Evolutionary conservation across 2,888 invertebrate species (phyloP).

Genomic region (Hypselothyrea guttata): DNA sequence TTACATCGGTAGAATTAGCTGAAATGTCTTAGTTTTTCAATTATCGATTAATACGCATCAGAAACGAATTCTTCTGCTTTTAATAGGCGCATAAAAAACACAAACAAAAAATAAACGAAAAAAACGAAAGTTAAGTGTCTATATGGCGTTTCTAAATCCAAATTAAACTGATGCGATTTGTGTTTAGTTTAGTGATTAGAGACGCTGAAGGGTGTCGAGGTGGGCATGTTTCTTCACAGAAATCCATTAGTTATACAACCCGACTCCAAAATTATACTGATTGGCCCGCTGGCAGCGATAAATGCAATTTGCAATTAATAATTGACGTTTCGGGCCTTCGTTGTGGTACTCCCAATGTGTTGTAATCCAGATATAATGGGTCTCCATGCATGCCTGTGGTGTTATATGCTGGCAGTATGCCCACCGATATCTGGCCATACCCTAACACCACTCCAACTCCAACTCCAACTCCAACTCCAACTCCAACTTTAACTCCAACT

Average conservation of each 20-base stretch:
- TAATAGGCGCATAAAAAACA: too few species aligned
- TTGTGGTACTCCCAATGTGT: slow-evolving; percentile 14
- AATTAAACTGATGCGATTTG: slow-evolving; percentile 1
- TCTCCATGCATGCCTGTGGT: not conserved
- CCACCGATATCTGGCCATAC: not conserved
- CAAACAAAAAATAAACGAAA: too few species aligned
- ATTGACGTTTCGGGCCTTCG: slow-evolving; percentile 17
- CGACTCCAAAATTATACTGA: slow-evolving; percentile 7
- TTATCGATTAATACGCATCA: too few species aligned
- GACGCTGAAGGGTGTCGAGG: not conserved
- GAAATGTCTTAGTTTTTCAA: too few species aligned
- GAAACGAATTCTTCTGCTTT: too few species aligned
- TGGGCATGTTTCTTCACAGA: slow-evolving; percentile 2
- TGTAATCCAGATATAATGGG: slow-evolving; percentile 11
- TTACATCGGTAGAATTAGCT: too few species aligned
- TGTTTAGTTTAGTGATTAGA: too few species aligned
- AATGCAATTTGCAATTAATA: slow-evolving; percentile 24
- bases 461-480: too few species aligned
- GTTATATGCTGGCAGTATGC: slow-evolving; percentile 5
- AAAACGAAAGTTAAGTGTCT: not conserved
- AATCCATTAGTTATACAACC: slow-evolving; percentile 20
- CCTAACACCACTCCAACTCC: too few species aligned
- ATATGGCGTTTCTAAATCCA: not conserved
- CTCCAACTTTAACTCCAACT: too few species aligned
- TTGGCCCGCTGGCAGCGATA: slow-evolving; percentile 35